These are phyloP conservation scores for Scomber japonicus DNA, from an alignment of 2,113 vertebrate species.

Conservation along the genomic window DNA sequence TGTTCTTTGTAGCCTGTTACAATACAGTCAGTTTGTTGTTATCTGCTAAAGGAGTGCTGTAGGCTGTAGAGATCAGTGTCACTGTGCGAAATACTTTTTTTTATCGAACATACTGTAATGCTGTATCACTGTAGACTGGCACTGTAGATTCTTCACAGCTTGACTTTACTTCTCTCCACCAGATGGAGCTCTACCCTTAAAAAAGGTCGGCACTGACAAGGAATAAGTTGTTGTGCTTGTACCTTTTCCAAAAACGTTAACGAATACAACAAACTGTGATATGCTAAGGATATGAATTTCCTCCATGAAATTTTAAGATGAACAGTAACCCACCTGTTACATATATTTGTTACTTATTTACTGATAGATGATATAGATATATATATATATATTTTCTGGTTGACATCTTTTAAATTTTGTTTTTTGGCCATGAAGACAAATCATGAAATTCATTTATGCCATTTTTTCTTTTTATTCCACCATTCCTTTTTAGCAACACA, in stretches of 20 bases:
- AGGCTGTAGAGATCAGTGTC: conserved; percentile 29
- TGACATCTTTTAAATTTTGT: background rate
- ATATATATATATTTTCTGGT: too few relatives aligned
- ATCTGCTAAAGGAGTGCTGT: conserved; percentile 14
- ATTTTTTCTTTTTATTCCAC: conserved; percentile 18
- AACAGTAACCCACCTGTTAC: conserved; percentile 5
- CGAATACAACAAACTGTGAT: conserved; percentile 19
- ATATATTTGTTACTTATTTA: conserved; percentile 24
- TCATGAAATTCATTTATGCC: conserved; percentile 3
- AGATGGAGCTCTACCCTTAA: conserved; percentile 62
- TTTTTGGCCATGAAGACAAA: background rate
- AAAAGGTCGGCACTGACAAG: conserved; percentile 5
- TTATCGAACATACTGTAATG: conserved; percentile 51
- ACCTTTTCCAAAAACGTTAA: conserved; percentile 14
- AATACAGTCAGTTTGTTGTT: background rate
- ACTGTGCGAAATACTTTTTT: conserved; percentile 38
- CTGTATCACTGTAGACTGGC: conserved; percentile 58
- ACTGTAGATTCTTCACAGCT: conserved; percentile 56
- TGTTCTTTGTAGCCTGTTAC: conserved; percentile 48
- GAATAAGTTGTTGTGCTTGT: conserved; percentile 16
- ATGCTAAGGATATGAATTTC: background rate
- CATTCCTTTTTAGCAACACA: conserved; percentile 34
- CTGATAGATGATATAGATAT: background rate
- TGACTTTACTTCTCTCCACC: conserved; percentile 37
- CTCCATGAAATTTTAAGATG: background rate